These are phyloP conservation scores for Brachypterus glaber DNA, from an alignment of 2,888 invertebrate species.

Conservation along the genomic window DNA sequence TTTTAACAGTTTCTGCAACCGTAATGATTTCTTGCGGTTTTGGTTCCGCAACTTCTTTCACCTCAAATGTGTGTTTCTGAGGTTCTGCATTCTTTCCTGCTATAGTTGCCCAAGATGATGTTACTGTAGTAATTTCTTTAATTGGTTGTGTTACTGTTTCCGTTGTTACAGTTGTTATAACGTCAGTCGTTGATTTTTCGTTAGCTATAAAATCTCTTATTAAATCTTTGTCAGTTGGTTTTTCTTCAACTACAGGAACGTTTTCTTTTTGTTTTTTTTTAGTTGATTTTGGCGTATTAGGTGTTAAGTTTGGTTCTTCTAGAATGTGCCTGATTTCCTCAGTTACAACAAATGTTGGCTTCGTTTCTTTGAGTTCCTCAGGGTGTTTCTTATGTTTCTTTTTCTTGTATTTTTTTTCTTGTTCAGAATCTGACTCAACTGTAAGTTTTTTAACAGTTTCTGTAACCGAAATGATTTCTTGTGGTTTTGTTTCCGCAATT, in stretches of 20 bases:
- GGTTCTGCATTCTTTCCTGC: conserved; percentile 12
- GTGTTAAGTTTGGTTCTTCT: conserved; percentile 1
- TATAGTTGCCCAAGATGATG: not conserved
- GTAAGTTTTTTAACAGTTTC: not conserved
- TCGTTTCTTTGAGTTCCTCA: not conserved
- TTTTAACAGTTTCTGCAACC: not conserved
- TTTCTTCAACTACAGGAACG: conserved; percentile 1
- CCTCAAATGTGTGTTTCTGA: not conserved
- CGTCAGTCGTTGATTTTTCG: not conserved
- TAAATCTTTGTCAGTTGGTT: not conserved
- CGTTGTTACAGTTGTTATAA: not conserved
- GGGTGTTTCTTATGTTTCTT: conserved; percentile 9
- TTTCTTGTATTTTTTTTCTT: conserved; percentile 6
- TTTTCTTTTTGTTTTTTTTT: not conserved
- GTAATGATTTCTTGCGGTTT: not conserved
- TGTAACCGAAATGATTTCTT: no score
- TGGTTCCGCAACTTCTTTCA: not conserved
- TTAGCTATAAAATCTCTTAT: not conserved
- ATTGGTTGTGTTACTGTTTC: not conserved
- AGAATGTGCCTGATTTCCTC: conserved; percentile 2
- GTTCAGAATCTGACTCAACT: conserved; percentile 3
- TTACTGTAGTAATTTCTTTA: not conserved
- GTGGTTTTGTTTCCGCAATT: conserved; percentile 3
- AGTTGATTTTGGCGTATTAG: not conserved
- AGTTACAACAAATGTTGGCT: not conserved